Evolutionary conservation across 2,888 invertebrate genomes (phyloP), one percentile per base, ranked within the genome.

Genomic region (Eilema caniola): DNA sequence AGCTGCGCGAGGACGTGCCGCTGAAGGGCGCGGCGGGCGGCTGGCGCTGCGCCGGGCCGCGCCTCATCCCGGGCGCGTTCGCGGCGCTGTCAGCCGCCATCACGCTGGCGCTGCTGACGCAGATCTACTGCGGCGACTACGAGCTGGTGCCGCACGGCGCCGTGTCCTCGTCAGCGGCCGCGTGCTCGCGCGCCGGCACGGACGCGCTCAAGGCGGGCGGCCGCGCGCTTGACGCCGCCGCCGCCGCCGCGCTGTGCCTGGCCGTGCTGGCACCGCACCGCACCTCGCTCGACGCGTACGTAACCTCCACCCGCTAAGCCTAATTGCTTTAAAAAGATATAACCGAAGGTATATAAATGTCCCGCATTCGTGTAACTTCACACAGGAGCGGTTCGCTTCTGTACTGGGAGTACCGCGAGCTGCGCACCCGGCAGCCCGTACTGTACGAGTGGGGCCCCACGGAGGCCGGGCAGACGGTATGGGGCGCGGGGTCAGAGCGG

Each of bases 141-240:
- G 97, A 97, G 97, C 95, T 97, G 79, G 96, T 96, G 68, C 97
- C 97, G 14, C 97, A 97, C 93, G 98, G 98, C 66, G 97, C 97
- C 83, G 97, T 98, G 73, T 96, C 97, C 25, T 96, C 97, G 63
- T 97, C 97, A 57, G 97, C 96, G 83, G 95, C 95, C 77, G 95
- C 96, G 85, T 98, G 98, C 93, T 97, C 98, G 31, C 93, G 96
- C 81, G 96, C 97, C 70, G 98, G 98, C 64, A 96, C 97, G 23
- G 94, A 95, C 81, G 95, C 97, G 83, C 93, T 98, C 81, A 96
- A 96, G 89, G 70, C 97, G 96, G 92, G 97, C 96, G 98, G 98
- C n/a, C 96, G 97, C 90, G 97, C 98, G 31, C 95, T 97, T 0
- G 98, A 98, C 94, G 98, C 98, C 69, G 97, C 97, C 47, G 96